A percentile compares a stretch with the other conserved stretches of the same genome.
Evolutionary conservation across 2,797 vertebrate genomes (phyloP).

Genomic region (Cyprinella venusta): DNA sequence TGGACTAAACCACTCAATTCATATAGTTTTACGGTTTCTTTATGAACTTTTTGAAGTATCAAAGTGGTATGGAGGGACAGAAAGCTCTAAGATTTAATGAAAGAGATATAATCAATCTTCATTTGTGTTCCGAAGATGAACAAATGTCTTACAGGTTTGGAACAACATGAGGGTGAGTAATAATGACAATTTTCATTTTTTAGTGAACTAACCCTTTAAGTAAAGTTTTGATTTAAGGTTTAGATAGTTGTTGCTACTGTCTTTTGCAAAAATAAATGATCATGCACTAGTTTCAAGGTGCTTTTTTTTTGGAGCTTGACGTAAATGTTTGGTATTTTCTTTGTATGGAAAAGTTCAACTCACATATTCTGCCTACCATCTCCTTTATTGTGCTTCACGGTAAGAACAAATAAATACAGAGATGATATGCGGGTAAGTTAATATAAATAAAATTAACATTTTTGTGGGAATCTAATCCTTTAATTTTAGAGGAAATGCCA

Average conservation of each 20-base stretch:
- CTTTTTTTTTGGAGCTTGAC: not conserved
- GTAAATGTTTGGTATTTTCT: not conserved
- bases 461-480: not conserved
- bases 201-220: no score
- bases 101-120: no score
- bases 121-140: no score
- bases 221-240: not conserved
- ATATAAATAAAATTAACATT: not conserved
- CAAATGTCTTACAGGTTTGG: no score
- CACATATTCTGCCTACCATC: not conserved
- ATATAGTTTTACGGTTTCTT: no score
- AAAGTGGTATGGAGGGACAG: no score
- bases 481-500: constrained; percentile 16
- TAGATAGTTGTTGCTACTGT: not conserved
- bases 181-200: no score
- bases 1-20: no score
- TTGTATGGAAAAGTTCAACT: no score
- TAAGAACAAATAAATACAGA: not conserved
- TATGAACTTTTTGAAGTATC: no score
- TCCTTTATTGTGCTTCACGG: not conserved
- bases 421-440: not conserved
- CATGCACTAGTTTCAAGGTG: not conserved
- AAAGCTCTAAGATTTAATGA: no score
- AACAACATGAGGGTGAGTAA: no score
- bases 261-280: constrained; percentile 21